Conservation (phyloP, 2,888 invertebrate genomes). For the Phengaris arion region DNA sequence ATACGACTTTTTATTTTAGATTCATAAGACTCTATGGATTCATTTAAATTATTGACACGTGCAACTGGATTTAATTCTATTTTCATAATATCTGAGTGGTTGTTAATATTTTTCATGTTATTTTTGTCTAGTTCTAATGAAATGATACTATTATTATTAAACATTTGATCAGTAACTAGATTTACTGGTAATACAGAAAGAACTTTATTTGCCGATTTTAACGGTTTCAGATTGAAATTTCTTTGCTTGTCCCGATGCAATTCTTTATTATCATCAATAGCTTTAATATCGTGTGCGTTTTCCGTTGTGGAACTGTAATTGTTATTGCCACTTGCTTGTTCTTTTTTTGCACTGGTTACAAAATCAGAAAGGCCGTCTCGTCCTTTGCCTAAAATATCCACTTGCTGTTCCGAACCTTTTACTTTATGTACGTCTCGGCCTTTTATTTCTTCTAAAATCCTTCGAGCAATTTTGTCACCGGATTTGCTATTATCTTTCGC, state of each 20-base stretch:
- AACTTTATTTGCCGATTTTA: neutral
- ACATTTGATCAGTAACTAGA: neutral
- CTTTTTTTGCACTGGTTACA: slow-evolving; percentile 52
- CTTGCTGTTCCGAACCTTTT: slow-evolving; percentile 38
- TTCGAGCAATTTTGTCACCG: slow-evolving; percentile 56
- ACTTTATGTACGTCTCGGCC: slow-evolving; percentile 37
- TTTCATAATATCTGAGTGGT: neutral
- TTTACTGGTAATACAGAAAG: neutral
- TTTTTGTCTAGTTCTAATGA: neutral
- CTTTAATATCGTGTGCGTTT: neutral
- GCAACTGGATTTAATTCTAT: neutral
- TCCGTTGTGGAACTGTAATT: slow-evolving; percentile 27
- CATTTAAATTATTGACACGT: neutral
- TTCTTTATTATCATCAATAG: neutral
- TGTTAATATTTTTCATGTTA: neutral
- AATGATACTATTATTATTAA: neutral
- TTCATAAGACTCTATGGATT: neutral
- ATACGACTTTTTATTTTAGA: neutral
- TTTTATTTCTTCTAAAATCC: slow-evolving; percentile 55
- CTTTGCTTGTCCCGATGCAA: neutral
- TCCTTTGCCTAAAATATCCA: slow-evolving; percentile 51
- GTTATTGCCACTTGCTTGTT: slow-evolving; percentile 51
- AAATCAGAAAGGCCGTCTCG: slow-evolving; percentile 52
- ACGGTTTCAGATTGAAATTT: neutral
- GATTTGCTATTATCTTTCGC: slow-evolving; percentile 60